Base-by-base conservation (phyloP, 2,888 invertebrate genomes). In the Tipula confusa region DNA sequence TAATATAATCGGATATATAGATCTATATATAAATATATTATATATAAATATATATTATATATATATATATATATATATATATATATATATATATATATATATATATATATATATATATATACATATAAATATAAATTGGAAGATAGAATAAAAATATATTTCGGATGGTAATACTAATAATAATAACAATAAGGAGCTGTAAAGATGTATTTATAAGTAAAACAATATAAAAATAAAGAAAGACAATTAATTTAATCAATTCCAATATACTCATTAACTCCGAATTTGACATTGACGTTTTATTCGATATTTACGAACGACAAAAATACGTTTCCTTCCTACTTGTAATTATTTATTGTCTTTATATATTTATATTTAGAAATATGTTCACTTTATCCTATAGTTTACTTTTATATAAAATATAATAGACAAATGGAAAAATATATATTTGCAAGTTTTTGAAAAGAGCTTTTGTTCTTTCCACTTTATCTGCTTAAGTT, bases 221-320 rank as follows among this genome's bases (percentile, higher is more conserved):
- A 64, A 64, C 64, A 64, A 24, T 24, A 64, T 64, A 64, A 64
- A 24, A 24, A 9, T 64, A 64, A 24, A 64, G 64, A 64, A 64
- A 64, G 64, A 64, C 64, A 64, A 64, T 64, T 64, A 64, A 64
- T 64, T 64, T 64, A 64, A 64, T 64, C 64, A 64, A 64, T 64
- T 64, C 24, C 64, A 64, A 18, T 24, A 64, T 64, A 9, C 64
- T 64, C 64, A 64, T 64, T 64, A 64, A 64, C 64, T 64, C 24
- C 64, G 24, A 24, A 24, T 24, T 64, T 64, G 64, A 64, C 64
- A 64, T 64, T 64, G 64, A 64, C 64, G 24, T 64, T 64, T 64
- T 64, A 24, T 64, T 18, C 18, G 43, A 43, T 43, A 43, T 9
- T 64, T 24, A 64, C 18, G 7, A 24, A 64, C 24, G 24, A 64